Evolutionary conservation across 2,888 invertebrate species (phyloP).

Genomic region (Idaea aversata): DNA sequence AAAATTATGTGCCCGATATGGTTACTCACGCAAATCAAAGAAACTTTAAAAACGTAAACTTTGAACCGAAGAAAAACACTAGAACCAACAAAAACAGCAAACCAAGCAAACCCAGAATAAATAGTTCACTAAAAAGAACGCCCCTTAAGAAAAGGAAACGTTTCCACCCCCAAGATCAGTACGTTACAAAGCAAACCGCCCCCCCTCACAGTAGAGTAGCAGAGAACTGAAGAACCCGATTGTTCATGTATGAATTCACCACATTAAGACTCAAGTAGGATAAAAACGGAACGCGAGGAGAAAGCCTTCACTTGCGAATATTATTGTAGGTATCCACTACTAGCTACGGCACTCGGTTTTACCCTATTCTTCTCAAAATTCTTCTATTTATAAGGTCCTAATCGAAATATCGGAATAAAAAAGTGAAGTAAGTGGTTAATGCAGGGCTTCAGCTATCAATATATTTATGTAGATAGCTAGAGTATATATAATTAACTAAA

Average conservation of each 20-base stretch:
- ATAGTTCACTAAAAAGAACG: slow-evolving; percentile 31
- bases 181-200: slow-evolving; percentile 43
- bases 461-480: no score
- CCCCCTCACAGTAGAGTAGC: slow-evolving; percentile 32
- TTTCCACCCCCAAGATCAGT: slow-evolving; percentile 29
- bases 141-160: slow-evolving; percentile 38
- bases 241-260: slow-evolving; percentile 87
- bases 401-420: no score
- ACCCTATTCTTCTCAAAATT: background rate
- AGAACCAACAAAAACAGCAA: slow-evolving; percentile 11
- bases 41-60: background rate
- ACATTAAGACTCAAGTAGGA: slow-evolving; percentile 84
- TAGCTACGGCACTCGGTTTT: background rate
- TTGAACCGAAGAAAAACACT: background rate
- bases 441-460: no score
- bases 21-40: no score
- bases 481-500: no score
- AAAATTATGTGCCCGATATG: no score
- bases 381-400: no score
- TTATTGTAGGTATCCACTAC: slow-evolving; percentile 27
- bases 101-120: slow-evolving; percentile 18
- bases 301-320: slow-evolving; percentile 65
- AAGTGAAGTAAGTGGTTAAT: no score
- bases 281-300: slow-evolving; percentile 74
- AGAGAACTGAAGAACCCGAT: slow-evolving; percentile 65